Evolutionary conservation across 2,888 invertebrate genomes (phyloP), one percentile per base, ranked within the genome.

Genomic region (Drosophila subquinaria): DNA sequence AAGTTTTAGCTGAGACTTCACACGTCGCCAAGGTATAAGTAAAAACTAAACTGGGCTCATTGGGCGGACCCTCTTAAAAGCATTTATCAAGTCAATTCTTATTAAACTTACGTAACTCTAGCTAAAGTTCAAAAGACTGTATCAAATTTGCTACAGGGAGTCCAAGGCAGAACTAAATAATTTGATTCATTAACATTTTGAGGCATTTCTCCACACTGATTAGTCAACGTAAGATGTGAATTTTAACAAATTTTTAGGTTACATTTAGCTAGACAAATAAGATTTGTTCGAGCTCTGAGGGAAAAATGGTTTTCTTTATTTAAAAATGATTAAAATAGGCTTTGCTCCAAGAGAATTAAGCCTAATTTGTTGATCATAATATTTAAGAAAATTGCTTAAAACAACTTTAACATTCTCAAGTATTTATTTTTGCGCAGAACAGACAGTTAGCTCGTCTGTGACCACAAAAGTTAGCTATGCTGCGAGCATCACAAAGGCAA

Each of bases 381-480:
- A 36, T n/a, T 4, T 13, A 20, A 8, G 4, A 5, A 13, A 23
- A 13, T 30, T 30, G 11, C 30, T 17, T 42, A 23, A 13, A 36
- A 36, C n/a, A 50, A 20, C 51, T 62, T 42, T 9, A 38, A 51
- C 17, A 36, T 35, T 35, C 60, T 15, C 13, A 52, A 61, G 30
- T 27, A 43, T 55, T 52, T 4, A 30, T 40, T 51, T 60, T 8
- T 8, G 27, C 61, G 27, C 36, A 40, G 40, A 6, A 15, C 55
- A 45, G 56, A 36, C 23, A 15, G 20, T 11, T 3, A 35, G 30
- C 40, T 52, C 33, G 69, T 20, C 43, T 50, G 33, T 33, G 64
- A 60, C 77, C 84, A 52, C 81, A 83, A 68, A 72, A 83, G 60
- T 77, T 77, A 73, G 47, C 55, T 23, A 13, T 52, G 81, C 43